These are phyloP conservation scores for Sebastes cheni DNA, from an alignment of 2,797 vertebrate species.

Conservation along the genomic window DNA sequence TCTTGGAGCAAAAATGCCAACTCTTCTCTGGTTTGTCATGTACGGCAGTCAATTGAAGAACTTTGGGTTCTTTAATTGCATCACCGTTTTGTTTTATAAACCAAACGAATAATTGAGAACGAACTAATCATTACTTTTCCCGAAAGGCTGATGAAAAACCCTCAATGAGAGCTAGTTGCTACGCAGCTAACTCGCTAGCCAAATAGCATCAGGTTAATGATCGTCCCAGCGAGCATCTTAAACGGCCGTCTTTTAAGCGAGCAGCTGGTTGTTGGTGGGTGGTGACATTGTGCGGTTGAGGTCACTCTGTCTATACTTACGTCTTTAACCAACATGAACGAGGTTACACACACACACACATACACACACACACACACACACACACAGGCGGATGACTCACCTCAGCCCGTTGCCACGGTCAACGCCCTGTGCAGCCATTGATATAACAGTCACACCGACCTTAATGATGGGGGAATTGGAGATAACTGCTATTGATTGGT, in stretches of 20 bases:
- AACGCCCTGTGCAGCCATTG: constrained; percentile 37
- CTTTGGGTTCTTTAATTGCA: no score
- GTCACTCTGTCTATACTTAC: constrained; percentile 27
- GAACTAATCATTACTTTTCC: no score
- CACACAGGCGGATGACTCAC: constrained; percentile 47
- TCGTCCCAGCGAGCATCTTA: no score
- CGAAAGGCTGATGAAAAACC: background rate
- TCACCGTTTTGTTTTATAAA: background rate
- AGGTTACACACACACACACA: constrained; percentile 14
- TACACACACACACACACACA: constrained; percentile 23
- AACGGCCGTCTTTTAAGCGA: background rate
- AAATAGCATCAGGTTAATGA: background rate
- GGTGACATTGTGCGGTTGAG: constrained; percentile 10
- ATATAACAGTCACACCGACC: constrained; percentile 46
- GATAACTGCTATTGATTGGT: constrained; percentile 62
- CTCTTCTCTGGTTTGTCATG: no score
- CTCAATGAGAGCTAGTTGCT: background rate
- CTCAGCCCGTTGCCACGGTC: constrained; percentile 61
- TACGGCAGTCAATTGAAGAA: no score
- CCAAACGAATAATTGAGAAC: no score
- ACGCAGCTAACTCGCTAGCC: background rate
- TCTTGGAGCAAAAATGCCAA: background rate
- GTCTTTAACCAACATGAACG: background rate
- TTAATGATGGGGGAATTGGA: constrained; percentile 56
- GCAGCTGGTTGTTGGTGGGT: constrained; percentile 6